Evolutionary conservation across 2,888 invertebrate genomes (phyloP).

Genomic region (Clepsis dumicolana): DNA sequence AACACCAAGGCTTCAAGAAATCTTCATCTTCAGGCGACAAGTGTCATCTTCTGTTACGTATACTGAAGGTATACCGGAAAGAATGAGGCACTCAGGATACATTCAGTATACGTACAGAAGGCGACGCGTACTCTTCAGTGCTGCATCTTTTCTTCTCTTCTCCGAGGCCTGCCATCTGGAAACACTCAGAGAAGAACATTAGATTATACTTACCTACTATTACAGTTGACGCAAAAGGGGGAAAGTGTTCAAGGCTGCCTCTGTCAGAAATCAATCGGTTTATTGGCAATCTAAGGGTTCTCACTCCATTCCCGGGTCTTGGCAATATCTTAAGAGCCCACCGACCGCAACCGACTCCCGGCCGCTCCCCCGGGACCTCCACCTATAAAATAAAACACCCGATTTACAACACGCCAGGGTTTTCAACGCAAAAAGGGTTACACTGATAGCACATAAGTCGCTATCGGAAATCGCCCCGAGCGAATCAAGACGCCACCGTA

Average conservation of each 20-base stretch:
- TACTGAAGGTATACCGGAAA: slow-evolving; percentile 99
- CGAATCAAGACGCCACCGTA: slow-evolving; percentile 62
- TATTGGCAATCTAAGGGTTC: slow-evolving; percentile 63
- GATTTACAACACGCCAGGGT: slow-evolving; percentile 81
- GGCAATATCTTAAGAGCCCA: slow-evolving; percentile 79
- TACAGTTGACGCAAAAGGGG: not conserved
- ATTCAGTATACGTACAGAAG: slow-evolving; percentile 99
- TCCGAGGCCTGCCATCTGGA: slow-evolving; percentile 52
- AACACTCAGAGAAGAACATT: slow-evolving; percentile 49
- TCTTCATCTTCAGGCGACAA: slow-evolving; percentile 77
- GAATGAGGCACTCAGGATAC: slow-evolving; percentile 98
- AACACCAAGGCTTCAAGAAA: slow-evolving; percentile 46
- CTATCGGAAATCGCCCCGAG: slow-evolving; percentile 60
- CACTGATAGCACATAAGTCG: slow-evolving; percentile 76
- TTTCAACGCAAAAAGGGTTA: slow-evolving; percentile 76
- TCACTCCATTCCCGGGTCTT: slow-evolving; percentile 61
- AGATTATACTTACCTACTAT: slow-evolving; percentile 34
- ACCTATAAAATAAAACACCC: slow-evolving; percentile 85
- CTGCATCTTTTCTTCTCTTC: slow-evolving; percentile 58
- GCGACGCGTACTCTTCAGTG: slow-evolving; percentile 87
- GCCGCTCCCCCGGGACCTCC: slow-evolving; percentile 71
- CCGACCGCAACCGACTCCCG: slow-evolving; percentile 65
- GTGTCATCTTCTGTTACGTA: slow-evolving; percentile 99
- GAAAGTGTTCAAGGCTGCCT: not conserved
- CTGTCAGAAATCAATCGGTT: slow-evolving; percentile 42